Evolutionary conservation across 2,888 invertebrate species (phyloP), one percentile per base, ranked within the genome.

Genomic region (Quadroppia sp.): DNA sequence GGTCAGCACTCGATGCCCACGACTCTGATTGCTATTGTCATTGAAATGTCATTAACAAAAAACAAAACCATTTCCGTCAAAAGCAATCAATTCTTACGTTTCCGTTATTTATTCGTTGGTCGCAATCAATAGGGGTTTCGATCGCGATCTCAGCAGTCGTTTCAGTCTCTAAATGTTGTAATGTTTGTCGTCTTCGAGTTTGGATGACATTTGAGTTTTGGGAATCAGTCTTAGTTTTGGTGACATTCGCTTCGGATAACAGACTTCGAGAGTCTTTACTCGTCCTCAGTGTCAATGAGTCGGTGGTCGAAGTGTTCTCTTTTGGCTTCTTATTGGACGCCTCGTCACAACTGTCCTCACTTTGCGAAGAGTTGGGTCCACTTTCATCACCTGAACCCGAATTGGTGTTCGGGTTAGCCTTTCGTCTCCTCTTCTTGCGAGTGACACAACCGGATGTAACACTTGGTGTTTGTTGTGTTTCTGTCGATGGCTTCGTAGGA

Each of bases 111-210:
- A 64, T 25, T 15, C 64, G 64, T 17, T 64, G 64, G 1, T 59
- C 28, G 50, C 50, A 50, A 50, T 59, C 59, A 17, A n/a, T 59
- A 2, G 28, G 11, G 2, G 59, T 1, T 13, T 64, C 64, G 40
- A 1, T 64, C 4, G 36, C n/a, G 1, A 36, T 20, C 20, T 64
- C 64, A 4, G n/a, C 28, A 59, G 7, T 64, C 20, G 32, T 40
- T n/a, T 64, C 64, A 2, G 17, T 64, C 4, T 36, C 20, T 17
- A 15, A 30, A 15, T 64, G 64, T 36, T 64, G 64, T 15, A 64
- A n/a, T n/a, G 64, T 36, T 36, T 64, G 64, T 64, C 64, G 64
- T 36, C 64, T 32, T 64, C 64, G 64, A 20, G 64, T 64, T 64
- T 64, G 64, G 2, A 64, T 64, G 20, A 36, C 36, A 64, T 64